These are phyloP conservation scores for Druon quercuslanigerum DNA, from an alignment of 1,140 invertebrate species.

Conservation along the genomic window DNA sequence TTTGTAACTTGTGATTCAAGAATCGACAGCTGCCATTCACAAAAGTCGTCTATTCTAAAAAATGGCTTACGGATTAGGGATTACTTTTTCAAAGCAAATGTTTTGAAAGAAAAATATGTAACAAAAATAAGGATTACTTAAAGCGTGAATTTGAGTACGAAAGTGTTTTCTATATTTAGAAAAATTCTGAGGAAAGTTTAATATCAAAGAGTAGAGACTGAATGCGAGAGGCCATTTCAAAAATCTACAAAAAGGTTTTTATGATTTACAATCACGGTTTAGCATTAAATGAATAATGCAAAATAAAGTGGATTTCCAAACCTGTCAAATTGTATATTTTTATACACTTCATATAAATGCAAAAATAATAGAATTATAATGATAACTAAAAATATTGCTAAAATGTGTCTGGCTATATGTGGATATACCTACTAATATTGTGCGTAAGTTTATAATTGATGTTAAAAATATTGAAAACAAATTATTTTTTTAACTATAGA, in stretches of 20 bases:
- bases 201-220: background rate
- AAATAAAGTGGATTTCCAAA: too few relatives aligned
- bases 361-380: too few relatives aligned
- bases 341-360: too few relatives aligned
- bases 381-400: too few relatives aligned
- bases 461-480: too few relatives aligned
- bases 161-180: background rate
- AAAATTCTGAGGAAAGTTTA: background rate
- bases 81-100: constrained; percentile 6
- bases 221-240: background rate
- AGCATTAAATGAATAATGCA: background rate
- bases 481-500: too few relatives aligned
- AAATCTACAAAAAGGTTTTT: background rate
- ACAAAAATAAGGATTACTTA: background rate
- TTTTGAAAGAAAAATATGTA: constrained; percentile 9
- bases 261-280: background rate
- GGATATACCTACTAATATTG: too few relatives aligned
- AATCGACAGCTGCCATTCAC: constrained; percentile 20
- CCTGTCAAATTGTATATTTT: too few relatives aligned
- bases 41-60: constrained; percentile 2
- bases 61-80: constrained; percentile 4
- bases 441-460: too few relatives aligned
- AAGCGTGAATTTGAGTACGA: background rate
- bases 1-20: constrained; percentile 4
- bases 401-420: too few relatives aligned